Conservation (phyloP, 1,140 invertebrate species). For the Bombus sylvicola region DNA sequence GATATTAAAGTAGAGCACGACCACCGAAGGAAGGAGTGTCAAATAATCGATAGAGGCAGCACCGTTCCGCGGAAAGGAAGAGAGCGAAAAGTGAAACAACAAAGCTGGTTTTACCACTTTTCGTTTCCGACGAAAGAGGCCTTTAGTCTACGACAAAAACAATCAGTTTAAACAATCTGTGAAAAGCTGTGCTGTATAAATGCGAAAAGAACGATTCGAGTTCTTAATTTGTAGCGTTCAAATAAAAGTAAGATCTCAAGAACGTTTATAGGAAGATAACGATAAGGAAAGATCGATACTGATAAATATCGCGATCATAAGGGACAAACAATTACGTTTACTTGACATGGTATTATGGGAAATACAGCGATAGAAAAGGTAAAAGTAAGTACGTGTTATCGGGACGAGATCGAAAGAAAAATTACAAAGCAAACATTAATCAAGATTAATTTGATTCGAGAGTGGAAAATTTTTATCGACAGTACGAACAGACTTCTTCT, state of each 20-base stretch:
- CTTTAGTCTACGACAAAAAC: too few relatives aligned
- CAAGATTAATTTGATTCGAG: neutral
- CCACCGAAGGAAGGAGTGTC: constrained; percentile 14
- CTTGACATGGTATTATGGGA: neutral
- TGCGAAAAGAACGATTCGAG: neutral
- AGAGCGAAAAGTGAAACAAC: constrained; percentile 7
- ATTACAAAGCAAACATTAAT: neutral
- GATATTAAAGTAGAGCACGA: constrained; percentile 16
- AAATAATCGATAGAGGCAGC: constrained; percentile 60
- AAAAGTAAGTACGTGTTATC: neutral
- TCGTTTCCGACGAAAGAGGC: too few relatives aligned
- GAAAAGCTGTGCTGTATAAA: neutral
- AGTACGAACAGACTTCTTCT: neutral
- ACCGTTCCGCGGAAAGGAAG: constrained; percentile 31
- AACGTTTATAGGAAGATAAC: neutral
- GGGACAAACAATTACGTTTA: neutral
- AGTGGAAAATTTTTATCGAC: neutral
- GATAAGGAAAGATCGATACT: neutral
- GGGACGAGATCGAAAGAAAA: neutral
- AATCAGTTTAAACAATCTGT: neutral
- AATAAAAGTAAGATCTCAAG: neutral
- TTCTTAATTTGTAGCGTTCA: neutral
- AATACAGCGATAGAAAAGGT: neutral
- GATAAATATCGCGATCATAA: neutral
- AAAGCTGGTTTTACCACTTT: neutral